phyloP scores from a whole-genome alignment of 2,113 vertebrate species.

The Xenopus laevis region DNA sequence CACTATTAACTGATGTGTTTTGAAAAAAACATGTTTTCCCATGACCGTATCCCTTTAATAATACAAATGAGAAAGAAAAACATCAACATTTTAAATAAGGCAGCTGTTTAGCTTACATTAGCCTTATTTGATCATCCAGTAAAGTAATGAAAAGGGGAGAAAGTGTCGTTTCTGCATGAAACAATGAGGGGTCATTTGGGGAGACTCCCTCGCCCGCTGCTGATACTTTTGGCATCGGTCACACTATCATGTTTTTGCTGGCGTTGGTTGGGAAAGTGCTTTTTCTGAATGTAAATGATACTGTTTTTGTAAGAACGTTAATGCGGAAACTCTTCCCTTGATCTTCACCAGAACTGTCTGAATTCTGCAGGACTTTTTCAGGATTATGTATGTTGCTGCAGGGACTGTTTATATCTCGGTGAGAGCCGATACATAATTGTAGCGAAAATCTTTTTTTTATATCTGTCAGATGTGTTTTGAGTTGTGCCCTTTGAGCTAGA shows the following conservation, averaged over 20 bases:
- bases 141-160: background rate
- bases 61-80: background rate
- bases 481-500: too few relatives aligned
- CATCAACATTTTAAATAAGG: background rate
- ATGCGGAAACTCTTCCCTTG: background rate
- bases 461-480: too few relatives aligned
- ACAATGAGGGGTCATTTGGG: constrained; percentile 38
- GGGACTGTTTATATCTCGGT: too few relatives aligned
- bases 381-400: background rate
- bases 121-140: background rate
- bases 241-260: constrained; percentile 32
- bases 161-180: background rate
- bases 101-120: background rate
- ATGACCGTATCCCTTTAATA: background rate
- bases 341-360: too few relatives aligned
- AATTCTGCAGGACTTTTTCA: constrained; percentile 6
- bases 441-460: too few relatives aligned
- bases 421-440: too few relatives aligned
- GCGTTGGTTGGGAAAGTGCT: constrained; percentile 30
- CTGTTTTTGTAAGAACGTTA: constrained; percentile 29
- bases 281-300: constrained; percentile 42
- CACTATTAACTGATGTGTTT: too few relatives aligned
- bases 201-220: constrained; percentile 26
- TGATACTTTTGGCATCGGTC: constrained; percentile 21
- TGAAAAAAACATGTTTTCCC: too few relatives aligned